Base-by-base conservation (phyloP, 2,888 invertebrate species). In the Lottia scabra region DNA sequence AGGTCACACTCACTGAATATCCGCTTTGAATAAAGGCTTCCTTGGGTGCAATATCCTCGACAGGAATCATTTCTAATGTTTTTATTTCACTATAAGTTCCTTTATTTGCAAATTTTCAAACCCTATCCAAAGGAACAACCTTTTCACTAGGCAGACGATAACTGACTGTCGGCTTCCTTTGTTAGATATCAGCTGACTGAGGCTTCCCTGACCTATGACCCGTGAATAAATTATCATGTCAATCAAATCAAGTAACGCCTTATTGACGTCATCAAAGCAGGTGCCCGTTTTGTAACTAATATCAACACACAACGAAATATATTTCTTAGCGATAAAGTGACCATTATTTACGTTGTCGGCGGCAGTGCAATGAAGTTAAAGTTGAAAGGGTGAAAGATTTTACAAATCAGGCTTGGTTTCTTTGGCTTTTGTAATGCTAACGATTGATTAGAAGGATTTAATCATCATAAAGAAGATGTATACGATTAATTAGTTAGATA, bases 141-240 rank as follows among this genome's bases (percentile, higher is more conserved):
- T 38, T 38, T n/a, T 43, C 30, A 63, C 62, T 15, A 64, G 56
- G 62, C 68, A 62, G 65, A 65, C 48, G 72, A 66, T 65, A 65
- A 68, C 65, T 56, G 46, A 65, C 63, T 23, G 65, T 26, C 45
- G 44, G 38, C 56, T 38, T 66, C 66, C 71, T 68, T 72, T 67
- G 72, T 72, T 63, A 62, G 38, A 44, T 64, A 75, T 73, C 76
- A 76, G 76, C 76, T 76, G 76, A 74, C 73, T 64, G 48, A 65
- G 68, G 70, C 45, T 65, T 23, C 38, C 19, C 19, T 68, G 44
- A 48, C 73, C 76, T 70, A 30, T 68, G 69, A 73, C 76, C 73
- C 43, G n/a, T 65, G 76, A 48, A 76, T 76, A 69, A 16, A 19
- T 43, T 69, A 76, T 70, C 45, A 69, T 56, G 56, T 56, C 56